Conservation (phyloP, 2,113 vertebrate genomes). For the Nesoenas mayeri region DNA sequence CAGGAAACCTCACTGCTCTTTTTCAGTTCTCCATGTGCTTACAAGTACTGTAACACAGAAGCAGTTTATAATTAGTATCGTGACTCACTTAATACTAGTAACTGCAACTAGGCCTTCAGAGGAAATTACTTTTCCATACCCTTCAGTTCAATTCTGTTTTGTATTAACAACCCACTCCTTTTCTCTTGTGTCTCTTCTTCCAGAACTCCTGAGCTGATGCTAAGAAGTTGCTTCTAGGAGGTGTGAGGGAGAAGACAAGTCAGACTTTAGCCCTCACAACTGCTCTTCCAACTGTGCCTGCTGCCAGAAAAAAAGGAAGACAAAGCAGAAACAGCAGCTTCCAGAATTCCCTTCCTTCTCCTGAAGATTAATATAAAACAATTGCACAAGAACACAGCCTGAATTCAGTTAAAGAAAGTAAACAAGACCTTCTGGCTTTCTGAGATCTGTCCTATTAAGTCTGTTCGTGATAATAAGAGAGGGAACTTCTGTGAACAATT, state of each 20-base stretch:
- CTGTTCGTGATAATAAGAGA: background rate
- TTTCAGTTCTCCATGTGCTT: background rate
- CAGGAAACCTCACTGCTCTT: conserved; percentile 1
- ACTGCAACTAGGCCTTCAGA: background rate
- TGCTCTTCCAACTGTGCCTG: background rate
- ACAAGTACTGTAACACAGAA: background rate
- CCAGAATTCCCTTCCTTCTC: background rate
- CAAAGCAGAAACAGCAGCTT: background rate
- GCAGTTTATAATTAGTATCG: conserved; percentile 67
- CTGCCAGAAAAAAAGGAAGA: conserved; percentile 11
- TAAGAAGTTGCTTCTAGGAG: background rate
- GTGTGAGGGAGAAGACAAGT: background rate
- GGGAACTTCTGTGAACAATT: background rate
- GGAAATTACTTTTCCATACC: conserved; percentile 40
- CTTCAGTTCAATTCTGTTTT: background rate
- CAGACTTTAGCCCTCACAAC: background rate
- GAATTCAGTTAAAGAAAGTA: background rate
- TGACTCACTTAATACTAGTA: conserved; percentile 51
- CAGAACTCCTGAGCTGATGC: conserved; percentile 42
- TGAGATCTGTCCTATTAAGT: background rate
- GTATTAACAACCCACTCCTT: background rate
- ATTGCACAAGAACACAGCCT: background rate
- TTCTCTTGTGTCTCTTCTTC: conserved; percentile 37
- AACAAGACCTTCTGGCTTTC: background rate
- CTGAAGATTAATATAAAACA: background rate